These are phyloP conservation scores for Hyla sarda DNA, from an alignment of 2,113 vertebrate species.

Conservation along the genomic window DNA sequence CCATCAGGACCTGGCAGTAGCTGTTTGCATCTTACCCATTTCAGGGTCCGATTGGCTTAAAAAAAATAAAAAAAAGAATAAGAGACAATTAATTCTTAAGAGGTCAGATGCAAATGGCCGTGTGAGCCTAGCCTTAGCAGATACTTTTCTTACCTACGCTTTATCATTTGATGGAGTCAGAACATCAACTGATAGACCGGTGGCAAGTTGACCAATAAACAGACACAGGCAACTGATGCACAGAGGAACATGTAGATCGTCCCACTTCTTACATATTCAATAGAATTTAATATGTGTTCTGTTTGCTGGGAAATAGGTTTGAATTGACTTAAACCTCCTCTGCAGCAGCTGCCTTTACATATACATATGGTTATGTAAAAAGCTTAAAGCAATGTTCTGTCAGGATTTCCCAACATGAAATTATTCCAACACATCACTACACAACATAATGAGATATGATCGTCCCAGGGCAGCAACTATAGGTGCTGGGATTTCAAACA, in stretches of 20 bases:
- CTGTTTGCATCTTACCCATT: too few relatives aligned
- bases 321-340: not conserved
- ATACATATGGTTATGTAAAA: conserved; percentile 5
- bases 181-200: not conserved
- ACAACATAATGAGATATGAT: conserved; percentile 16
- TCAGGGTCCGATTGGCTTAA: too few relatives aligned
- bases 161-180: too few relatives aligned
- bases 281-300: not conserved
- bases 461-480: conserved; percentile 3
- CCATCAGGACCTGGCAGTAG: too few relatives aligned
- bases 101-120: too few relatives aligned
- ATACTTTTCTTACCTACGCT: too few relatives aligned
- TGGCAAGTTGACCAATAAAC: not conserved
- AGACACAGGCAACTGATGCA: not conserved
- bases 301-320: not conserved
- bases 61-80: too few relatives aligned
- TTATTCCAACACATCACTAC: not conserved
- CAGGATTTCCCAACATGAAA: conserved; percentile 20
- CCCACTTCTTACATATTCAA: not conserved
- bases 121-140: too few relatives aligned
- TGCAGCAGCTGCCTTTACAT: not conserved
- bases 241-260: not conserved
- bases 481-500: not conserved
- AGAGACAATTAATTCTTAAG: too few relatives aligned
- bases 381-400: conserved; percentile 10